Conservation (phyloP, 2,113 vertebrate genomes). For the Sylvietta virens region DNA sequence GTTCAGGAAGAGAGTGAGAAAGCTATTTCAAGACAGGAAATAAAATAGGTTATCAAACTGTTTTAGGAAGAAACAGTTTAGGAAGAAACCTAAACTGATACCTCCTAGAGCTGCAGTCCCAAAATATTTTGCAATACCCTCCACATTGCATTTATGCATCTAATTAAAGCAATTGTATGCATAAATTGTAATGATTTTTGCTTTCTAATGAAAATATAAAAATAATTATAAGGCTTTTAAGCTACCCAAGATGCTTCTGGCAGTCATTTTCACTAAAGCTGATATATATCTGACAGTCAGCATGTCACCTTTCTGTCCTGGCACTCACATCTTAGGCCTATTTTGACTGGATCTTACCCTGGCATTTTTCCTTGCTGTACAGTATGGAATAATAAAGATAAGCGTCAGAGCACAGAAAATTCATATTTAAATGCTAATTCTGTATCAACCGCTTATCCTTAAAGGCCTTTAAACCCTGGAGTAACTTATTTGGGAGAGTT, state of each 20-base stretch:
- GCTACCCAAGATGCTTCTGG: background rate
- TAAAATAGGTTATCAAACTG: background rate
- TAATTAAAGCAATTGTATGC: background rate
- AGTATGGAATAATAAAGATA: constrained; percentile 18
- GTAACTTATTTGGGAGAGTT: background rate
- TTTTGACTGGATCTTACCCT: background rate
- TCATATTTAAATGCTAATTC: background rate
- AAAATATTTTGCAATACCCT: background rate
- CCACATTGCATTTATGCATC: background rate
- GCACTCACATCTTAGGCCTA: background rate
- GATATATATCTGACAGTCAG: background rate
- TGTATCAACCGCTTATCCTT: background rate
- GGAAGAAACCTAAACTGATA: background rate
- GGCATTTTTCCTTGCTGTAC: background rate
- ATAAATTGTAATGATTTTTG: background rate
- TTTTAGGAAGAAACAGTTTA: no score
- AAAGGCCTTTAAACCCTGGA: background rate
- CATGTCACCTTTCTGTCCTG: background rate
- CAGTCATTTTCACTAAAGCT: background rate
- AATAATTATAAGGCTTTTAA: background rate
- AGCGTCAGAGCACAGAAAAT: background rate
- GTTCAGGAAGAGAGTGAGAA: background rate
- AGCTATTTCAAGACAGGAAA: background rate
- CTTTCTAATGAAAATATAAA: background rate
- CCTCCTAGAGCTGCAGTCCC: background rate